These are phyloP conservation scores for Heliconius eleuchia DNA, from an alignment of 1,140 invertebrate species.

Conservation along the genomic window DNA sequence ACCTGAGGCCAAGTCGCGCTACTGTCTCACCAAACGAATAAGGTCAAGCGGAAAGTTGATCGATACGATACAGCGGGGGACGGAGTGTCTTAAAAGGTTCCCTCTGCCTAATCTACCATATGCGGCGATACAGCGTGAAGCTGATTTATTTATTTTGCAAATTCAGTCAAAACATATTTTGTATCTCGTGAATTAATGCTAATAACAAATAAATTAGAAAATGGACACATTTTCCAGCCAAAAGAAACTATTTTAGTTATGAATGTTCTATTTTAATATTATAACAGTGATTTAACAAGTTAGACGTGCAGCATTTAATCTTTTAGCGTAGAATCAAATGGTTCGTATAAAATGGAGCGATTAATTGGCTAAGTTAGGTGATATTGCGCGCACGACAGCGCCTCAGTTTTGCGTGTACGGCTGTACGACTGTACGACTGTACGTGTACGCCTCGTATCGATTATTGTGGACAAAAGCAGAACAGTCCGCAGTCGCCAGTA, in stretches of 20 bases:
- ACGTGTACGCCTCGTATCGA: constrained; percentile 17
- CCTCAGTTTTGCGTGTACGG: constrained; percentile 19
- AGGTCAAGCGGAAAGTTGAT: constrained; percentile 10
- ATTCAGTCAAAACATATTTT: background rate
- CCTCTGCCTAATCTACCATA: too few relatives aligned
- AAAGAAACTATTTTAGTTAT: too few relatives aligned
- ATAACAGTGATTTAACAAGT: background rate
- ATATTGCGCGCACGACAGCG: constrained; percentile 25
- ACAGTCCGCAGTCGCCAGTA: constrained; percentile 34
- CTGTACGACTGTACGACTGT: too few relatives aligned
- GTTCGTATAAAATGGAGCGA: constrained; percentile 23
- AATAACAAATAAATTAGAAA: too few relatives aligned
- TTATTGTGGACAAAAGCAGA: constrained; percentile 21
- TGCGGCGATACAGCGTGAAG: background rate
- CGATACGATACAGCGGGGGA: background rate
- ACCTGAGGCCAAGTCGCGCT: constrained; percentile 38
- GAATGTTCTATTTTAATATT: background rate
- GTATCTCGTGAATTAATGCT: too few relatives aligned
- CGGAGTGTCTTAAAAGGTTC: too few relatives aligned
- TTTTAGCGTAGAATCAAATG: constrained; percentile 22
- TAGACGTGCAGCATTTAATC: constrained; percentile 18
- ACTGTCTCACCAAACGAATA: constrained; percentile 26
- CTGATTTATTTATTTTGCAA: background rate
- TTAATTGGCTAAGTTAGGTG: constrained; percentile 29
- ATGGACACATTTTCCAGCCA: too few relatives aligned